Conservation (phyloP, 2,113 vertebrate species). For the Crotalus tigris region DNA sequence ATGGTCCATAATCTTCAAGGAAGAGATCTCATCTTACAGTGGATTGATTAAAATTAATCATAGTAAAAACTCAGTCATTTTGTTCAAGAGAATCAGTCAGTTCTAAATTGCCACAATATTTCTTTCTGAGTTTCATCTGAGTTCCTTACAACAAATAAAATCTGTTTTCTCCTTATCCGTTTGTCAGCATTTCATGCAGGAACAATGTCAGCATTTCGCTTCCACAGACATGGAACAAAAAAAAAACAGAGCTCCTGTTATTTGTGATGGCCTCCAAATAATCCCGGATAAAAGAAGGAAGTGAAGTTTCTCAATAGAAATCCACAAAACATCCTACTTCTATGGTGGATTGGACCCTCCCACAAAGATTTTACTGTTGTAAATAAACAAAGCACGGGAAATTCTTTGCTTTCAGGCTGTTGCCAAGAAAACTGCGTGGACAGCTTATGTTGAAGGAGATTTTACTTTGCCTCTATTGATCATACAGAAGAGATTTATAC, state of each 20-base stretch:
- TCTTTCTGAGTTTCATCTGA: not conserved
- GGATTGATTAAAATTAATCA: not conserved
- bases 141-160: not conserved
- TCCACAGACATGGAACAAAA: not conserved
- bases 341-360: not conserved
- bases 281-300: not conserved
- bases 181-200: not conserved
- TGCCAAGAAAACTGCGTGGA: not conserved
- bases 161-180: not conserved
- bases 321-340: not conserved
- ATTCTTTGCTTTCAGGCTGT: not conserved
- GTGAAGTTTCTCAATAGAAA: not conserved
- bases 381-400: not conserved
- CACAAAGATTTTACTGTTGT: not conserved
- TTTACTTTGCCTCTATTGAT: not conserved
- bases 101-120: fast-evolving
- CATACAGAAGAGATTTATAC: not conserved
- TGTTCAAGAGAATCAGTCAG: not conserved
- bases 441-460: not conserved
- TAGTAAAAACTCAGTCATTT: not conserved
- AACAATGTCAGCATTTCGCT: not conserved
- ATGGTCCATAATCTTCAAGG: not conserved
- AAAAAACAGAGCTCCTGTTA: not conserved
- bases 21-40: not conserved
- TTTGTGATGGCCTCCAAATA: not conserved